Base-by-base conservation (phyloP, 2,888 invertebrate species). In the Carabus problematicus region DNA sequence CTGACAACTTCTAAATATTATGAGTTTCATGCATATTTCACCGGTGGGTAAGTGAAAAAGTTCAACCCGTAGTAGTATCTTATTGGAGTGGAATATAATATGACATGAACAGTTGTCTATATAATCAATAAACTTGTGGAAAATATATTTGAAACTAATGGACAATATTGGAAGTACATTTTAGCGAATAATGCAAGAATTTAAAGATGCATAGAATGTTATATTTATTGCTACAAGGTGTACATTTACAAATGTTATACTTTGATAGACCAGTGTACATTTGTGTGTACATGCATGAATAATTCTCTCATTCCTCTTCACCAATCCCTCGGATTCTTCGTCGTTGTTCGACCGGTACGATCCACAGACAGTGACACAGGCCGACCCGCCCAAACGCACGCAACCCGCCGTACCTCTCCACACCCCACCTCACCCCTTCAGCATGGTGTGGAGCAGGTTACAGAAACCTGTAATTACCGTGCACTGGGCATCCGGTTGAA, bases 291-390 rank as follows among this genome's bases (percentile, higher is more conserved):
- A 29, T 29, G 29, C 29, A 29, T 29, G 29, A 29, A 29, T 29
- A 29, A 29, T 29, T 29, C 29, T 12, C 45, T 6, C 45, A 45
- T 3, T 45, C 7, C 12, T 11, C 12, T 45, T 45, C 12, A 8
- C 42, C 42, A 8, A 9, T 42, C 12, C n/a, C 12, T 12, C 45
- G 14, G 2, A n/a, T 45, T 45, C 45, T 45, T 49, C 16, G n/a
- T 54, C 19, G 52, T 54, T 42, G 49, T 47, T 62, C 45, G 62
- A 29, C n/a, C 49, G 63, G 52, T 54, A 62, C 62, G 64, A 55
- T 29, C 16, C 6, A 12, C 56, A 66, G 59, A 59, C 66, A 66
- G 66, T 66, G 59, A 66, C 66, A 66, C 47, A 49, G 49, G n/a
- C 29, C 2, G 29, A 29, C 41, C 66, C 66, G 66, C 66, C 66